These are phyloP conservation scores for Sesia apiformis DNA, from an alignment of 2,888 invertebrate species.

Conservation along the genomic window DNA sequence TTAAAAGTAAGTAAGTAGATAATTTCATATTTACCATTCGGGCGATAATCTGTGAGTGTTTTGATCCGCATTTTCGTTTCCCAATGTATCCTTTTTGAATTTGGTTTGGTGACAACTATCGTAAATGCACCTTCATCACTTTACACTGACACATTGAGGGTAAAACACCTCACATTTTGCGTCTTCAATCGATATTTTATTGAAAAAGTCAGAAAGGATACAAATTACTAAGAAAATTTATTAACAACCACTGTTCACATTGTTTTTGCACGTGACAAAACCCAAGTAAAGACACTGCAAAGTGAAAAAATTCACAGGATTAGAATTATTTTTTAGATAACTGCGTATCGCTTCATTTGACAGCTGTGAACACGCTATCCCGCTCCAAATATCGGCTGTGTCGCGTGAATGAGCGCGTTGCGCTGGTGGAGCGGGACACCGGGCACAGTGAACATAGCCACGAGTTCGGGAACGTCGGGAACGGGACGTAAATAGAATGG, in stretches of 20 bases:
- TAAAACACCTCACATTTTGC: slow-evolving; percentile 60
- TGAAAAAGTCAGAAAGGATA: slow-evolving; percentile 62
- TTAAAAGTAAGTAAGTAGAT: background rate
- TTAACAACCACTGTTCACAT: slow-evolving; percentile 76
- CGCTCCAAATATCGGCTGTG: slow-evolving; percentile 50
- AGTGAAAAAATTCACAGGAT: slow-evolving; percentile 32
- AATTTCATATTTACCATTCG: slow-evolving; percentile 56
- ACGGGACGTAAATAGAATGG: slow-evolving; percentile 58
- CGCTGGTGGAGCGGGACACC: slow-evolving; percentile 9
- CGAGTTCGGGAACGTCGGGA: slow-evolving; percentile 41
- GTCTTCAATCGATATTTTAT: slow-evolving; percentile 37
- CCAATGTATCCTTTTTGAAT: slow-evolving; percentile 71
- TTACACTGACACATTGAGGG: slow-evolving; percentile 50
- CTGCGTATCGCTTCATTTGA: slow-evolving; percentile 63
- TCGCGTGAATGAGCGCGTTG: slow-evolving; percentile 51
- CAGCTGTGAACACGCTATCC: slow-evolving; percentile 69
- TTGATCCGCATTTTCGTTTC: slow-evolving; percentile 74
- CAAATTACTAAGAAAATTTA: slow-evolving; percentile 63
- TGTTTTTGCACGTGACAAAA: slow-evolving; percentile 73
- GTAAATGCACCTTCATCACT: slow-evolving; percentile 60
- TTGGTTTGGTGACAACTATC: slow-evolving; percentile 51
- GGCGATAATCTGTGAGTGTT: slow-evolving; percentile 61
- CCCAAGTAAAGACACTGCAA: slow-evolving; percentile 73
- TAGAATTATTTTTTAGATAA: slow-evolving; percentile 12
- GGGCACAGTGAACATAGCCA: slow-evolving; percentile 38